Conservation (phyloP, 2,888 invertebrate species). For the Perithous albicinctus region DNA sequence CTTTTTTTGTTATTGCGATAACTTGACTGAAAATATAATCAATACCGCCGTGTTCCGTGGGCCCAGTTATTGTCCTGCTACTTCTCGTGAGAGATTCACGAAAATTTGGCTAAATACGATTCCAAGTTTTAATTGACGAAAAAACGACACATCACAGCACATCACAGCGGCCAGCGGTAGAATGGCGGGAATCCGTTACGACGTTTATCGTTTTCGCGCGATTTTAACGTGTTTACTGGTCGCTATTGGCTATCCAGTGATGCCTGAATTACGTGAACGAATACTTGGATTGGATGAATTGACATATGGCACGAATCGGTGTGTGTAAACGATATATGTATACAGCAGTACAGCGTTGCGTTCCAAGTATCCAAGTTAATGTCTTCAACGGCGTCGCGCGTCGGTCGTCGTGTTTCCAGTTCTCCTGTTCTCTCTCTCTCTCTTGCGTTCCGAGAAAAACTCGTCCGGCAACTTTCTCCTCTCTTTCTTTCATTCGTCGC, state of each 20-base stretch:
- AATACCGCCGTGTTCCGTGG: neutral
- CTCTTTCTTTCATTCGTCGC: too few relatives aligned
- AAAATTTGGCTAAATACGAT: conserved; percentile 2
- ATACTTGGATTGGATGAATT: conserved; percentile 16
- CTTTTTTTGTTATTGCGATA: neutral
- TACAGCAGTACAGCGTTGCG: neutral
- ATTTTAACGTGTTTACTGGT: conserved; percentile 52
- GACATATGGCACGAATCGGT: neutral
- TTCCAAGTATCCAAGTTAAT: neutral
- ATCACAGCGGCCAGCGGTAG: conserved; percentile 15
- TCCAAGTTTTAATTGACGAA: conserved; percentile 23
- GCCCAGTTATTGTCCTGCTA: neutral
- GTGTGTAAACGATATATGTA: neutral
- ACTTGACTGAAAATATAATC: conserved; percentile 26
- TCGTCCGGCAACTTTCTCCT: too few relatives aligned
- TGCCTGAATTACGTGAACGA: neutral
- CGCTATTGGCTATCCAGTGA: conserved; percentile 11
- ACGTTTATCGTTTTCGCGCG: conserved; percentile 61
- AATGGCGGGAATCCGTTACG: conserved; percentile 65
- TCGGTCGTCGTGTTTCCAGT: too few relatives aligned
- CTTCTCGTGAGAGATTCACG: conserved; percentile 3
- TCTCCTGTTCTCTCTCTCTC: neutral
- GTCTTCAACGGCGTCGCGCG: neutral
- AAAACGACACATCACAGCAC: conserved; percentile 41
- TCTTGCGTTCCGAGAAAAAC: too few relatives aligned